phyloP scores from a whole-genome alignment of 1,140 invertebrate species.

The Drosophila repletoides region DNA sequence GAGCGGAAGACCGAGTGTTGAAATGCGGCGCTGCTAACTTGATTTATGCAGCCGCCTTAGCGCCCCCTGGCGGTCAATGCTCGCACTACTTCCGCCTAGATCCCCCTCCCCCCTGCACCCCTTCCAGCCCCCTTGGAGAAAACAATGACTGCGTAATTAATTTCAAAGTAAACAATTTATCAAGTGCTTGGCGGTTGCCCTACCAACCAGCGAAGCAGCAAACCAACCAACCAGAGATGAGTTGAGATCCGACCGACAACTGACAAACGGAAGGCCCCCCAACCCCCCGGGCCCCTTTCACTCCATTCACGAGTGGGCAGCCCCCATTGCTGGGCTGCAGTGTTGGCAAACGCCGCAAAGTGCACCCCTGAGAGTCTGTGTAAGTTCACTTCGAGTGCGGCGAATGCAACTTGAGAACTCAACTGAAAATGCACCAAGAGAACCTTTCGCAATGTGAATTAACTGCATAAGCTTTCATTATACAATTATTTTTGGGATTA shows the following conservation, averaged over 20 bases:
- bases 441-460: background rate
- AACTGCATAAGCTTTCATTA: too few relatives aligned
- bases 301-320: too few relatives aligned
- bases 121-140: conserved; percentile 46
- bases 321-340: conserved; percentile 15
- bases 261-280: conserved; percentile 20
- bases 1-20: conserved; percentile 59
- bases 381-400: conserved; percentile 7
- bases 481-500: too few relatives aligned
- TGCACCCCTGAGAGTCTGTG: conserved; percentile 5
- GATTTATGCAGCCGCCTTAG: conserved; percentile 66
- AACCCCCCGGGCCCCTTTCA: too few relatives aligned
- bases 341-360: conserved; percentile 37
- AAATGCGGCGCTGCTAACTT: conserved; percentile 67
- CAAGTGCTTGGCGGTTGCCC: conserved; percentile 48
- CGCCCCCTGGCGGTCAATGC: conserved; percentile 38
- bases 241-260: conserved; percentile 31
- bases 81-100: conserved; percentile 50
- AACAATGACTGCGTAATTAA: conserved; percentile 76
- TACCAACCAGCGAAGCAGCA: background rate
- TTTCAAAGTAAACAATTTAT: conserved; percentile 79
- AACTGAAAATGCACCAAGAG: background rate
- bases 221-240: conserved; percentile 28
- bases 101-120: background rate
- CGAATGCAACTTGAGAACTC: conserved; percentile 5